phyloP scores from a whole-genome alignment of 1,140 invertebrate genomes.

The Drosophila nigrodunni region DNA sequence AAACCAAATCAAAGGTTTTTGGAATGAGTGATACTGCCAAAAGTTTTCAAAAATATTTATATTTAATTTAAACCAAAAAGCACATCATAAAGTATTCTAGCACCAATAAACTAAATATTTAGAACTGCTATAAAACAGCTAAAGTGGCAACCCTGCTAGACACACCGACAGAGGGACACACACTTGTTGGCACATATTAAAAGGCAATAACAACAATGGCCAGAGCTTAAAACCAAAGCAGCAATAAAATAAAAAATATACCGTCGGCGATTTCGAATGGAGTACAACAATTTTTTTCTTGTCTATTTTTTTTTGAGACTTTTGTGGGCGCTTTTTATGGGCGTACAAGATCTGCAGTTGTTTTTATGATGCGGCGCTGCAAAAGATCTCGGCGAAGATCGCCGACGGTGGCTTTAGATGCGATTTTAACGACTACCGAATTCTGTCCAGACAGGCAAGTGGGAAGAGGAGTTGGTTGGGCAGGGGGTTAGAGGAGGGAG shows the following conservation, averaged over 20 bases:
- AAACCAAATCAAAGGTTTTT: too few relatives aligned
- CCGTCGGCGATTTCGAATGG: conserved; percentile 63
- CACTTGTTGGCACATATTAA: conserved; percentile 54
- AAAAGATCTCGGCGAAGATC: conserved; percentile 41
- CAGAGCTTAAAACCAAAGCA: conserved; percentile 28
- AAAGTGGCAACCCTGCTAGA: background rate
- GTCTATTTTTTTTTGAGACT: background rate
- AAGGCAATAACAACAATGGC: conserved; percentile 38
- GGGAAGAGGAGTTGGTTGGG: background rate
- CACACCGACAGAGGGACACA: conserved; percentile 11
- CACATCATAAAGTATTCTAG: too few relatives aligned
- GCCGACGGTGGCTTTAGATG: conserved; percentile 36
- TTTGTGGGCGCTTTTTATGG: conserved; percentile 72
- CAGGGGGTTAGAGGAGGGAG: background rate
- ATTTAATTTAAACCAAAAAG: too few relatives aligned
- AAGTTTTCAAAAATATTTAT: too few relatives aligned
- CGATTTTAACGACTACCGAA: conserved; percentile 76
- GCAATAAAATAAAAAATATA: conserved; percentile 62
- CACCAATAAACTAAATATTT: too few relatives aligned
- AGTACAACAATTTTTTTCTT: conserved; percentile 38
- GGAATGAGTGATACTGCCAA: too few relatives aligned
- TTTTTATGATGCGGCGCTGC: conserved; percentile 57
- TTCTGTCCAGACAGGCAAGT: conserved; percentile 40
- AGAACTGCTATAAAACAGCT: conserved; percentile 30
- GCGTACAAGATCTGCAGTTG: conserved; percentile 65